phyloP scores from a whole-genome alignment of 1,140 invertebrate species.

The Nephila pilipes region DNA sequence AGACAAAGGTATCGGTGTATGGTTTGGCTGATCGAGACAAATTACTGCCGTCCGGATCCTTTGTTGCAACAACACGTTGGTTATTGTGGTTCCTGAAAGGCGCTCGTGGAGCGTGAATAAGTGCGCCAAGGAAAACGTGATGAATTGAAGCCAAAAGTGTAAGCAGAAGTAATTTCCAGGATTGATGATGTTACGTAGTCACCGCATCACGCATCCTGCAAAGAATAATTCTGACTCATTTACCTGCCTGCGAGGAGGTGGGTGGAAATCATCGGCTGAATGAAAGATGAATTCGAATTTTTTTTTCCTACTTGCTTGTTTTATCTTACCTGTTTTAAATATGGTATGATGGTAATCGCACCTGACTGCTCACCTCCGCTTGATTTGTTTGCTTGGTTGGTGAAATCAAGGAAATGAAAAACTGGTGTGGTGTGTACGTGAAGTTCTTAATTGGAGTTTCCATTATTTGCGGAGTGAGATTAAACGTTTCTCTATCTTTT shows the following conservation, averaged over 20 bases:
- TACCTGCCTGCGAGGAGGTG: conserved; percentile 27
- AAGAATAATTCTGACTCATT: conserved; percentile 59
- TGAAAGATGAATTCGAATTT: conserved; percentile 3
- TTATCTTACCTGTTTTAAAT: conserved; percentile 24
- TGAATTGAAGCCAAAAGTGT: conserved; percentile 71
- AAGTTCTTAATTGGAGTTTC: no score
- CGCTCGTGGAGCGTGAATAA: conserved; percentile 33
- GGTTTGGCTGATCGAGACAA: conserved; percentile 63
- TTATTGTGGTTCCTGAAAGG: conserved; percentile 21
- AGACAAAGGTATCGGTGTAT: conserved; percentile 53
- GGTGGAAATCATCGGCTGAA: conserved; percentile 17
- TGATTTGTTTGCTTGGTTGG: not conserved
- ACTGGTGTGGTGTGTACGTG: not conserved
- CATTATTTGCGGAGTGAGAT: no score
- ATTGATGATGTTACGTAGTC: conserved; percentile 45
- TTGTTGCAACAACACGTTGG: conserved; percentile 48
- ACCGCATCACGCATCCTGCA: conserved; percentile 33
- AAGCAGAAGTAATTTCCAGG: conserved; percentile 68
- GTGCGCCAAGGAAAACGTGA: conserved; percentile 62
- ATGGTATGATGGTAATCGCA: not conserved
- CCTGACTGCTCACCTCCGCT: not conserved
- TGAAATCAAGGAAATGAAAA: not conserved
- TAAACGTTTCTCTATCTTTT: no score
- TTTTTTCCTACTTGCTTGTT: not conserved
- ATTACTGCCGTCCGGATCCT: conserved; percentile 36